Evolutionary conservation across 1,140 invertebrate species (phyloP).

Genomic region (Conopomorpha cramerella): DNA sequence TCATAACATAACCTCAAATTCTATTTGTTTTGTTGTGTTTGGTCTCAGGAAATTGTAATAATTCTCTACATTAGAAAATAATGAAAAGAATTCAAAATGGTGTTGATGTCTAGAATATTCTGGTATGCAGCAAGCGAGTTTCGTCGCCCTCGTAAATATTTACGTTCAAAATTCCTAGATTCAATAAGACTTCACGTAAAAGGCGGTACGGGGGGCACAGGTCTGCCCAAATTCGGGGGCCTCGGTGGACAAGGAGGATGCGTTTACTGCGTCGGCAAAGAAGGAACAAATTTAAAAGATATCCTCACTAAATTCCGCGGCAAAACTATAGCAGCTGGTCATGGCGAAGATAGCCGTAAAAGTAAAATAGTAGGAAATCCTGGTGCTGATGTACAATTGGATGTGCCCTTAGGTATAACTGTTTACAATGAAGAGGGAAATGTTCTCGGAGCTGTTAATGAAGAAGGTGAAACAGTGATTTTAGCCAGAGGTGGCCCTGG

Average conservation of each 20-base stretch:
- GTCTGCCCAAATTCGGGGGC: conserved; percentile 79
- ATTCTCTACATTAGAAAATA: too few relatives aligned
- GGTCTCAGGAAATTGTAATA: too few relatives aligned
- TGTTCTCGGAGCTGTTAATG: conserved; percentile 76
- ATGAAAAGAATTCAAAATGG: conserved; percentile 22
- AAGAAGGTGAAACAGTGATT: conserved; percentile 67
- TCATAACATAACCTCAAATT: too few relatives aligned
- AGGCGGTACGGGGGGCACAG: conserved; percentile 76
- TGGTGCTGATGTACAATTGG: conserved; percentile 71
- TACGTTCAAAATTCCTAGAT: conserved; percentile 70
- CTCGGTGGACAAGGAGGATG: conserved; percentile 85
- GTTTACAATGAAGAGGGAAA: conserved; percentile 69
- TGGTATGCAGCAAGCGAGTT: conserved; percentile 27
- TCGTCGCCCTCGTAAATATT: conserved; percentile 31
- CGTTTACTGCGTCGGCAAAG: conserved; percentile 72
- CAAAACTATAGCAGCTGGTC: conserved; percentile 65
- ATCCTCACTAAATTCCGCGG: conserved; percentile 58
- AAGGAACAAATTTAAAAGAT: conserved; percentile 63
- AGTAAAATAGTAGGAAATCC: conserved; percentile 74
- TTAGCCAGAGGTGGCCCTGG: conserved; percentile 78
- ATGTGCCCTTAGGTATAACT: conserved; percentile 80
- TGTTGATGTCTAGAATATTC: conserved; percentile 27
- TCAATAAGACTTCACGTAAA: conserved; percentile 71
- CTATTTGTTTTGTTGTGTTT: too few relatives aligned
- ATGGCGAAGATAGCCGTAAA: conserved; percentile 73